Conservation (phyloP, 2,797 vertebrate species). For the Pipistrellus kuhlii region DNA sequence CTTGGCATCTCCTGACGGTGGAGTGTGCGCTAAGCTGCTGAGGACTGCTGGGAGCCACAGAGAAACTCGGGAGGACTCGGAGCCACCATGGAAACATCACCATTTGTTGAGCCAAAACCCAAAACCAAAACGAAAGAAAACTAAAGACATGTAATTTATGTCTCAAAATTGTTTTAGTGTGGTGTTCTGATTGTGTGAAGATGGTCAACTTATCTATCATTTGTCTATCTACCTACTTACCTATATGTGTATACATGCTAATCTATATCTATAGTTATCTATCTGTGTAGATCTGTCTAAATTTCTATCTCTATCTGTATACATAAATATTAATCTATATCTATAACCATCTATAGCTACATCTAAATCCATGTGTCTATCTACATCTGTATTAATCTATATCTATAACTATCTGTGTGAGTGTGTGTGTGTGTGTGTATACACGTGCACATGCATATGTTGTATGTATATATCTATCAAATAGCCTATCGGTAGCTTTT, state of each 20-base stretch:
- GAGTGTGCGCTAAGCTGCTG: neutral
- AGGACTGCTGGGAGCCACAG: neutral
- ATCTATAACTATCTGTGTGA: neutral
- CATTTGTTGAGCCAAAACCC: neutral
- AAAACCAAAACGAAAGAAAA: neutral
- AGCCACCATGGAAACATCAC: neutral
- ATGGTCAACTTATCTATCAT: neutral
- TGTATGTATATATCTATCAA: too few relatives aligned
- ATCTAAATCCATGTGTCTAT: neutral
- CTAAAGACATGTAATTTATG: neutral
- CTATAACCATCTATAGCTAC: neutral
- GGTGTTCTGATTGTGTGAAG: neutral
- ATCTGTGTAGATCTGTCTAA: neutral
- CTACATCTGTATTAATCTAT: neutral
- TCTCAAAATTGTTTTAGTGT: neutral
- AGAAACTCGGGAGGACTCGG: neutral
- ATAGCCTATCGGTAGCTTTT: neutral
- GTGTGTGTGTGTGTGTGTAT: neutral
- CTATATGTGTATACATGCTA: neutral
- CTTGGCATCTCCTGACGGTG: slow-evolving; percentile 44
- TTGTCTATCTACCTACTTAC: neutral
- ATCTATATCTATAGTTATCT: neutral
- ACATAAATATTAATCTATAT: neutral
- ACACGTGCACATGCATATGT: too few relatives aligned
- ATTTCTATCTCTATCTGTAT: neutral